Percentiles rank a stretch among this genome's conserved stretches.
These are phyloP conservation scores for Pangasius macronema DNA, from an alignment of 2,797 vertebrate genomes.

Conservation along the genomic window DNA sequence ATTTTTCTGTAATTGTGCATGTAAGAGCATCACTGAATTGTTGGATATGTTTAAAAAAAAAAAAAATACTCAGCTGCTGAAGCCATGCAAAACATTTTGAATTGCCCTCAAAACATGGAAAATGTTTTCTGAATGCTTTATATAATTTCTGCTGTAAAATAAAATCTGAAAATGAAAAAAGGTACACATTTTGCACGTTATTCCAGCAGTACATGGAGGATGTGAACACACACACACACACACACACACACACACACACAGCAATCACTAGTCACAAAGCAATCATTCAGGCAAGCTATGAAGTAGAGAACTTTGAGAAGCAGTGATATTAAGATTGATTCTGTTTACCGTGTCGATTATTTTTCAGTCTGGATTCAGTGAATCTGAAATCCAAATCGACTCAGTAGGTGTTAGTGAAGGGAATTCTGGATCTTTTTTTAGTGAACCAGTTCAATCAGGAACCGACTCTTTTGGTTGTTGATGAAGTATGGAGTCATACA, in stretches of 20 bases:
- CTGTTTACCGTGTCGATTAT: not conserved
- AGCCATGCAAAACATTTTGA: constrained; percentile 99
- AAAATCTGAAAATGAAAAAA: constrained; percentile 92
- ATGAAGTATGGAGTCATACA: not conserved
- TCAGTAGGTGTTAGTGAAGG: not conserved
- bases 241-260: not conserved
- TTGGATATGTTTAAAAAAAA: constrained; percentile 93
- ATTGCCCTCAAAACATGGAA: constrained; percentile 99
- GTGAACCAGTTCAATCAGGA: not conserved
- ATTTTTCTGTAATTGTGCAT: constrained; percentile 98
- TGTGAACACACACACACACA: not conserved
- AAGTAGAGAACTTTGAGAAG: not conserved
- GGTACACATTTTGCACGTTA: constrained; percentile 65
- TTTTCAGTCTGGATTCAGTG: not conserved
- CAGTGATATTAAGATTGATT: not conserved
- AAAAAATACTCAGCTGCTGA: constrained; percentile 97
- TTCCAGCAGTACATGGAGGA: not conserved
- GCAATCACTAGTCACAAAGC: not conserved
- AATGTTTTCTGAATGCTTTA: constrained; percentile 99
- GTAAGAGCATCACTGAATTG: constrained; percentile 98
- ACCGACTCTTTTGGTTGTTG: not conserved
- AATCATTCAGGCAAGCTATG: not conserved
- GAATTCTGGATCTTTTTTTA: not conserved
- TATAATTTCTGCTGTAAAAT: constrained; percentile 99
- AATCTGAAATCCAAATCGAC: not conserved